A percentile compares a stretch with the other conserved stretches of the same genome.
phyloP scores from a whole-genome alignment of 2,113 vertebrate genomes.

The Rhinopomastus cyanomelas region DNA sequence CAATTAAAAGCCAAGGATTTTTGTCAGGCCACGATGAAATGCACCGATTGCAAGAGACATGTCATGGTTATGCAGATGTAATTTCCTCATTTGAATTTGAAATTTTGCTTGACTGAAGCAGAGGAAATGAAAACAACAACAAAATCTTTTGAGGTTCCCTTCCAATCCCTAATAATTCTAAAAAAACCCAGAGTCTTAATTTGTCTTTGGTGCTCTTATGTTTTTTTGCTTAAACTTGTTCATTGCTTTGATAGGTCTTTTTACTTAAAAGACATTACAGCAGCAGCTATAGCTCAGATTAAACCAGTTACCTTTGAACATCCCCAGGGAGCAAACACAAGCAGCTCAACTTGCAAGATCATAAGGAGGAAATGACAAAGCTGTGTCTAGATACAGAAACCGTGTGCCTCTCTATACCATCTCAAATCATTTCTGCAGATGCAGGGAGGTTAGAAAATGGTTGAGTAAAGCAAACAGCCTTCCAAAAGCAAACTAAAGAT shows the following conservation, averaged over 20 bases:
- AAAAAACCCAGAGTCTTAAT: neutral
- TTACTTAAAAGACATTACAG: neutral
- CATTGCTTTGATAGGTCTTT: neutral
- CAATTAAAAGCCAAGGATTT: constrained; percentile 3
- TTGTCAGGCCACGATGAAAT: neutral
- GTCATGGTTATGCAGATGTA: neutral
- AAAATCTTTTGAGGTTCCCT: no score
- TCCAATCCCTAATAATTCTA: no score
- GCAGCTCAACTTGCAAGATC: neutral
- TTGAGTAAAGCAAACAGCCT: constrained; percentile 12
- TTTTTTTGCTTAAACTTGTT: neutral
- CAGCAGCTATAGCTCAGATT: neutral
- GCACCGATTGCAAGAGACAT: neutral
- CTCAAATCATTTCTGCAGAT: neutral
- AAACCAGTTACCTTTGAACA: neutral
- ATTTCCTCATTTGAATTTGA: neutral
- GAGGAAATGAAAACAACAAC: neutral
- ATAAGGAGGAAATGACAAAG: neutral
- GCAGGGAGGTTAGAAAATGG: neutral
- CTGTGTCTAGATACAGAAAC: neutral
- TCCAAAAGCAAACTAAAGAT: neutral
- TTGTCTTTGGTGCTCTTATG: neutral
- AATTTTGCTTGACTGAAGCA: constrained; percentile 2
- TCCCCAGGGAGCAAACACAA: neutral
- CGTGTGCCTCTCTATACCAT: neutral